Evolutionary conservation across 2,888 invertebrate species (phyloP), one percentile per base, ranked within the genome.

Genomic region (Netelia virgata): DNA sequence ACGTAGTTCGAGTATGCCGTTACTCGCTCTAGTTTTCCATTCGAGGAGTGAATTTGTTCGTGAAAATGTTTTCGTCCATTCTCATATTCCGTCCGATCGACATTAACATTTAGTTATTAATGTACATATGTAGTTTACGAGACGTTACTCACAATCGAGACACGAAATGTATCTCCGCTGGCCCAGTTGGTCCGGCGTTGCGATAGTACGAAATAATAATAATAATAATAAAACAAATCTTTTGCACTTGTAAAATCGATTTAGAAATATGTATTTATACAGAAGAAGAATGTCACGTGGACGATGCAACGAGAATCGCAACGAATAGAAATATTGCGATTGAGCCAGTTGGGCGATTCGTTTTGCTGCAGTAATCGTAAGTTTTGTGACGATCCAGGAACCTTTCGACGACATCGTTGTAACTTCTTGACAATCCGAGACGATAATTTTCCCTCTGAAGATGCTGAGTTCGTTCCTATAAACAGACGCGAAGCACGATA

Each of bases 381-480:
- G 68, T 68, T 18, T 63, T 80, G 8, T 50, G 64, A 63, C 83
- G 82, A 75, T 82, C 70, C 85, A 64, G 87, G 86, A 84, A 59
- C 14, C 78, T 59, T 16, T 91, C 80, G 3, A 91, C 64, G 11
- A 91, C 86, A 1, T 87, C 82, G 0, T 69, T 68, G 50, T 92
- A 91, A 83, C 63, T 88, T 57, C 61, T 63, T 16, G 83, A 83
- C 36, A 85, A 80, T 16, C 78, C 77, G 18, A 87, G 69, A 20
- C 84, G 74, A 64, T 66, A 73, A 36, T 84, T 74, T 6, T 91
- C 82, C 9, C 76, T 72, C 64, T 91, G 88, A 28, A 91, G 75
- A 73, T 87, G 86, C 41, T 89, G 89, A 10, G 91, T 88, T 73
- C 79, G 84, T 20, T 87, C 87, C 91, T 91, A 82, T 36, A 84